A percentile compares a stretch with the other conserved stretches of the same genome.
Evolutionary conservation across 2,113 vertebrate genomes (phyloP).

Genomic region (Ursus arctos): DNA sequence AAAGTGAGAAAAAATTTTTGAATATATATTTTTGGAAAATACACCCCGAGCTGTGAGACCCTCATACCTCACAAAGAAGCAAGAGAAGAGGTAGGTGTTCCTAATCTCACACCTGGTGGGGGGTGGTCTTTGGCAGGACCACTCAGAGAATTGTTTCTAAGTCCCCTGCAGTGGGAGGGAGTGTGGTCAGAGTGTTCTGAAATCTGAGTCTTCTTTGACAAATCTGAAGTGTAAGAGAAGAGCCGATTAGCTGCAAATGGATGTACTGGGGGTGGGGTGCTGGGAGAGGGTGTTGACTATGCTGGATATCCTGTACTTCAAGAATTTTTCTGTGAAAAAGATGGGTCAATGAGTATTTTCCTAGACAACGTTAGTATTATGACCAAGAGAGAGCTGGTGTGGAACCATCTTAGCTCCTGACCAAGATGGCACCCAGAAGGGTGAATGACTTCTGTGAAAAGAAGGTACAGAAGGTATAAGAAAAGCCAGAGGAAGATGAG

Average conservation of each 20-base stretch:
- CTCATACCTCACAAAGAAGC: not conserved
- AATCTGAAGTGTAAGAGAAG: not conserved
- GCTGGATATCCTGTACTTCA: not conserved
- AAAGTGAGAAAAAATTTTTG: not conserved
- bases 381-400: not conserved
- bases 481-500: not conserved
- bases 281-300: not conserved
- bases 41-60: not conserved
- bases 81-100: not conserved
- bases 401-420: not conserved
- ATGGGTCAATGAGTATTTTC: not conserved
- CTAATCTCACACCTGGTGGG: not conserved
- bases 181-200: not conserved
- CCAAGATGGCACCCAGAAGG: not conserved
- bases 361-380: not conserved
- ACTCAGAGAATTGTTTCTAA: not conserved
- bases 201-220: not conserved
- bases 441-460: not conserved
- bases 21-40: constrained; percentile 39
- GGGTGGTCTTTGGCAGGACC: not conserved
- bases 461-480: not conserved
- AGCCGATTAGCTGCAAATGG: too few species aligned
- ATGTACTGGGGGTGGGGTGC: not conserved
- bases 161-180: not conserved
- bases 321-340: not conserved